These are phyloP conservation scores for Cephus sareptanus DNA, from an alignment of 2,888 invertebrate species.

Conservation along the genomic window DNA sequence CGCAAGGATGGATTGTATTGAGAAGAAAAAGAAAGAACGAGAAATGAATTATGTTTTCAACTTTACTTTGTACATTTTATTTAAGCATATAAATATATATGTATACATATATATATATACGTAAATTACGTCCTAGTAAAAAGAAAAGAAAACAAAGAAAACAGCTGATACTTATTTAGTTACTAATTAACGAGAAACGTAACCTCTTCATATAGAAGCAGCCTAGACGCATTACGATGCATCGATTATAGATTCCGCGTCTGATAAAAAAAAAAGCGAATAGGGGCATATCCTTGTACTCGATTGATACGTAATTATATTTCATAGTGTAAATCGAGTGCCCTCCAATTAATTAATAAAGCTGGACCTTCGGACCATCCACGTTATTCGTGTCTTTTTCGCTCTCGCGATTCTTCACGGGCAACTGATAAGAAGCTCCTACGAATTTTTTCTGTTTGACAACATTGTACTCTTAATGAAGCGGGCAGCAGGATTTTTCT, in stretches of 20 bases:
- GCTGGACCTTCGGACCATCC: too few species aligned
- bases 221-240: neutral
- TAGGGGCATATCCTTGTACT: neutral
- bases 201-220: neutral
- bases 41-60: constrained; percentile 10
- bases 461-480: neutral
- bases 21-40: neutral
- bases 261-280: neutral
- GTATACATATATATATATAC: constrained; percentile 5
- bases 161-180: neutral
- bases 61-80: constrained; percentile 29
- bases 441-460: neutral
- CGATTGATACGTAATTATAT: neutral
- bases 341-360: neutral
- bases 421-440: neutral
- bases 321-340: neutral
- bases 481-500: neutral
- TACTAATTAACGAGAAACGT: neutral
- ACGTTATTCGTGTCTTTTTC: too few species aligned
- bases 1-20: neutral
- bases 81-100: constrained; percentile 24
- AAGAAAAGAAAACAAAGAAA: neutral
- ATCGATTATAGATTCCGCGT: neutral
- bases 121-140: constrained; percentile 24
- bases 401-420: neutral